A percentile compares a stretch with the other conserved stretches of the same genome.
These are phyloP conservation scores for Silurus meridionalis DNA, from an alignment of 2,113 vertebrate species.

Conservation along the genomic window DNA sequence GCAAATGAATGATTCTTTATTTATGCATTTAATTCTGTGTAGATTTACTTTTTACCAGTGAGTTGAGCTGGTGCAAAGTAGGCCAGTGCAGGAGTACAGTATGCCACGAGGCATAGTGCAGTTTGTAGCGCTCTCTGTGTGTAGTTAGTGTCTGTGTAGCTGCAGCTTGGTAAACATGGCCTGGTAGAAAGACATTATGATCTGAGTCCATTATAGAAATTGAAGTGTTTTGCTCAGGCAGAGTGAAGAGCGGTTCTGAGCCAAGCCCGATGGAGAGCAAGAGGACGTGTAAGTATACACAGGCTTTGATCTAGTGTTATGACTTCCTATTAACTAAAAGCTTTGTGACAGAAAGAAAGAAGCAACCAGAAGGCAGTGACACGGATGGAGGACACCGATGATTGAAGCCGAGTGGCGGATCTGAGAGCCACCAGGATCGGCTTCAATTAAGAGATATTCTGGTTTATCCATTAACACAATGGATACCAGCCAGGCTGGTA, in stretches of 20 bases:
- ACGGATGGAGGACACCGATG: conserved; percentile 18
- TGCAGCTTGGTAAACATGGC: conserved; percentile 36
- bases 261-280: conserved; percentile 46
- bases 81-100: conserved; percentile 24
- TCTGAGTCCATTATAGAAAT: conserved; percentile 55
- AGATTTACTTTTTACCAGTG: conserved; percentile 28
- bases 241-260: conserved; percentile 22
- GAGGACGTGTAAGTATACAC: conserved; percentile 14
- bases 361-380: conserved; percentile 21
- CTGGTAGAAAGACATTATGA: conserved; percentile 47
- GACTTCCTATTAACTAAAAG: conserved; percentile 50
- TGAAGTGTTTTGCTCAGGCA: conserved; percentile 49
- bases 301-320: conserved; percentile 48
- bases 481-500: conserved; percentile 7
- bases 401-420: conserved; percentile 26
- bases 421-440: conserved; percentile 19
- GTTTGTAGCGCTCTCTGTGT: neutral
- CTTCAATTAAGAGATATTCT: conserved; percentile 24
- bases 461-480: conserved; percentile 39
- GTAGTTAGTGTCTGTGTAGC: conserved; percentile 16
- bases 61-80: conserved; percentile 38
- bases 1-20: conserved; percentile 40
- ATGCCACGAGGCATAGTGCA: conserved; percentile 31
- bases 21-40: conserved; percentile 7
- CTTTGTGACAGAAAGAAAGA: conserved; percentile 32